A percentile compares a stretch with the other conserved stretches of the same genome.
Conservation (phyloP, 2,888 invertebrate genomes). For the Cantharis flavilabris region DNA sequence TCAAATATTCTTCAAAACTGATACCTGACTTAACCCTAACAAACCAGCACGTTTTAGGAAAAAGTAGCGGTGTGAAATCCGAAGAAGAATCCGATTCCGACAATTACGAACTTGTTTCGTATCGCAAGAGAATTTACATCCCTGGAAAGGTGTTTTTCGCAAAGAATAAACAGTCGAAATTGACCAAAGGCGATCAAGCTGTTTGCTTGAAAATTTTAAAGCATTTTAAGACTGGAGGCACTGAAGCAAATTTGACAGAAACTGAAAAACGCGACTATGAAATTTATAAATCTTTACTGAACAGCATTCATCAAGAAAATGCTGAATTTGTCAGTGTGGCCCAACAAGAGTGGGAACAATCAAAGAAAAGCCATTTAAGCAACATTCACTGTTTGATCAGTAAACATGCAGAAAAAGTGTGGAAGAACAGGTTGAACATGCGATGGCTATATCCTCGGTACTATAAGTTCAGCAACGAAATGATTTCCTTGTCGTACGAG, state of each 20-base stretch:
- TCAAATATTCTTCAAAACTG: neutral
- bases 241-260: constrained; percentile 17
- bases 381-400: constrained; percentile 12
- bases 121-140: constrained; percentile 32
- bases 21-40: neutral
- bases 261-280: constrained; percentile 19
- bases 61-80: neutral
- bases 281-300: neutral
- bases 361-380: neutral
- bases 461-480: constrained; percentile 35
- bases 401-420: constrained; percentile 27
- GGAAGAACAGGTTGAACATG: constrained; percentile 35
- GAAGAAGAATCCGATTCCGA: neutral
- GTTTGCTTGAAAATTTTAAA: constrained; percentile 37
- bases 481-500: constrained; percentile 35
- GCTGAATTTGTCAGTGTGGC: constrained; percentile 30
- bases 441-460: constrained; percentile 37
- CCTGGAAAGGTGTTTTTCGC: constrained; percentile 22
- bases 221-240: constrained; percentile 35
- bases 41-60: neutral
- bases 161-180: constrained; percentile 5
- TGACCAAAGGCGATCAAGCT: constrained; percentile 32
- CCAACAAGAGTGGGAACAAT: constrained; percentile 26
- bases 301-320: constrained; percentile 32
- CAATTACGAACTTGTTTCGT: neutral